Evolutionary conservation across 2,797 vertebrate species (phyloP).

Genomic region (Mergus octosetaceus): DNA sequence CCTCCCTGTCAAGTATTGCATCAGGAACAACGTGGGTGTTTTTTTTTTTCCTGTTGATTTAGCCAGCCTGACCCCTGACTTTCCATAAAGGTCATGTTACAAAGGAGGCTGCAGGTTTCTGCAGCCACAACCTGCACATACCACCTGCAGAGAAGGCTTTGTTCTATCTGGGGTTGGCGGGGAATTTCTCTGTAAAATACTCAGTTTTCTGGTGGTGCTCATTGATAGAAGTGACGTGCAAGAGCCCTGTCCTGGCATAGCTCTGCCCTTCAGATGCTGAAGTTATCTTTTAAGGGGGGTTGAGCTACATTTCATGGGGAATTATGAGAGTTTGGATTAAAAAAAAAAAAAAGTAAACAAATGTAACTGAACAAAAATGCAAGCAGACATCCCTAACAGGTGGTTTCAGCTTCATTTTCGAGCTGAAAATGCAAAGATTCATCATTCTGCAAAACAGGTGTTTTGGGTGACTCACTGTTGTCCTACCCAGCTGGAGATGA

Average conservation of each 20-base stretch:
- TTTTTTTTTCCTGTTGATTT: background rate
- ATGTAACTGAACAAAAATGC: background rate
- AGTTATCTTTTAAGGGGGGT: background rate
- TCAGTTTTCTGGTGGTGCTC: background rate
- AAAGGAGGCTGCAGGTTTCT: background rate
- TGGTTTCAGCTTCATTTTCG: background rate
- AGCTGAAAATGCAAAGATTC: background rate
- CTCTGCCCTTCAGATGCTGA: background rate
- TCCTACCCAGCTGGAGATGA: background rate
- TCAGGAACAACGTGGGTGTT: background rate
- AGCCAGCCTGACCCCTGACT: background rate
- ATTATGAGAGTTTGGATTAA: background rate
- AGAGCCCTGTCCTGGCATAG: background rate
- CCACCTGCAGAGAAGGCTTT: background rate
- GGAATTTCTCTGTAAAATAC: background rate
- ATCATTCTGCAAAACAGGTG: background rate
- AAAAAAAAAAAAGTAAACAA: background rate
- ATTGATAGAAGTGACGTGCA: background rate
- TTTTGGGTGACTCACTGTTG: background rate
- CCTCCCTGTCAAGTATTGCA: background rate
- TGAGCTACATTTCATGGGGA: background rate
- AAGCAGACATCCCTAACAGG: background rate
- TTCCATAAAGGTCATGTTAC: background rate
- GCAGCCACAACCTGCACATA: background rate
- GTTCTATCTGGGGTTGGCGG: background rate